Percentiles rank a stretch among this genome's conserved stretches.
Evolutionary conservation across 2,113 vertebrate genomes (phyloP).

Genomic region (Nematolebias whitei): DNA sequence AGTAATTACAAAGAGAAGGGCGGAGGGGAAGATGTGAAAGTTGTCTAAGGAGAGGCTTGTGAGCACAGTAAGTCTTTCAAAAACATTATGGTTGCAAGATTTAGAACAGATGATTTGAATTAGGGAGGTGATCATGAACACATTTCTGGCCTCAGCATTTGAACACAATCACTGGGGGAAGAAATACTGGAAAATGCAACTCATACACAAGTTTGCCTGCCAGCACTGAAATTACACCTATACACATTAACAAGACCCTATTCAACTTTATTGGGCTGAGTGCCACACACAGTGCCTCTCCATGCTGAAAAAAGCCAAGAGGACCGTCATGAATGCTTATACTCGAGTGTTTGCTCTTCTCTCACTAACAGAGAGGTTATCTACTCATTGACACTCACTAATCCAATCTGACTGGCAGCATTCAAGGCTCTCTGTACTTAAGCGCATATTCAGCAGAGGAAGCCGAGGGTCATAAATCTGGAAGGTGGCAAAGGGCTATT

Average conservation of each 20-base stretch:
- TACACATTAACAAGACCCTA: conserved; percentile 56
- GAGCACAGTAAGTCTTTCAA: not conserved
- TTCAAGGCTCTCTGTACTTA: conserved; percentile 59
- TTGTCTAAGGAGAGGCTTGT: not conserved
- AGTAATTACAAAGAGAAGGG: conserved; percentile 5
- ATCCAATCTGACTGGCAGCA: conserved; percentile 71
- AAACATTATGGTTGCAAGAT: conserved; percentile 4
- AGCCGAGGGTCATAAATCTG: conserved; percentile 72
- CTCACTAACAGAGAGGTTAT: conserved; percentile 77
- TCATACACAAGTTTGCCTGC: conserved; percentile 5
- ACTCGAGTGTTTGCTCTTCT: conserved; percentile 71
- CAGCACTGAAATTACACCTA: conserved; percentile 26
- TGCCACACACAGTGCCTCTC: conserved; percentile 62
- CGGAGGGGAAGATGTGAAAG: conserved; percentile 6
- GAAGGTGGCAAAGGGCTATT: conserved; percentile 59
- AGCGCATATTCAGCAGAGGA: conserved; percentile 73
- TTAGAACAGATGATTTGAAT: conserved; percentile 24
- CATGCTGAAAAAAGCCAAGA: conserved; percentile 57
- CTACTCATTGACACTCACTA: conserved; percentile 73
- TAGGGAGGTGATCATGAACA: conserved; percentile 21
- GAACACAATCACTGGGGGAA: conserved; percentile 24
- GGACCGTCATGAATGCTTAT: conserved; percentile 54
- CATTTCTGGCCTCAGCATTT: conserved; percentile 32
- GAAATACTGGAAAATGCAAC: conserved; percentile 19
- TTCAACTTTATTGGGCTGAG: conserved; percentile 51